Percentiles rank a stretch among this genome's conserved stretches.
Conservation (phyloP, 1,140 invertebrate species). For the Drosophila kanapiae region DNA sequence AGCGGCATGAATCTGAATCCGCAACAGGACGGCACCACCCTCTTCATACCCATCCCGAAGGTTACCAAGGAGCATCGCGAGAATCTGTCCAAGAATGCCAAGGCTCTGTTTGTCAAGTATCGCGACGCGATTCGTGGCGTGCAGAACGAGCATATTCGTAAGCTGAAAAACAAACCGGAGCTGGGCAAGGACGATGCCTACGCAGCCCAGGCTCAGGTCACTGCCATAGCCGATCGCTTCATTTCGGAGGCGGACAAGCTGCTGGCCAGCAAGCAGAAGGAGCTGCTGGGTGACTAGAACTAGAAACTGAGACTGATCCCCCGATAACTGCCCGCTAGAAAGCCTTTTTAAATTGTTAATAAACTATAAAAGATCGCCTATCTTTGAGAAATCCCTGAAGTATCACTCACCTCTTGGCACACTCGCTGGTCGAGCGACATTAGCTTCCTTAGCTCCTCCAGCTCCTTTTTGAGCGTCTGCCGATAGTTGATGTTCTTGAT, state of each 20-base stretch:
- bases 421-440: constrained; percentile 58
- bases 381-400: not conserved
- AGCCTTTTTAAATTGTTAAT: constrained; percentile 15
- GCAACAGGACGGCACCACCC: constrained; percentile 96
- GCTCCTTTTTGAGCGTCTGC: constrained; percentile 72
- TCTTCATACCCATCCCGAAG: constrained; percentile 95
- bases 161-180: constrained; percentile 89
- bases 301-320: constrained; percentile 18
- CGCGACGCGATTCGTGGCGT: constrained; percentile 92
- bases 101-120: constrained; percentile 92
- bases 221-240: constrained; percentile 89
- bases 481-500: constrained; percentile 74
- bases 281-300: constrained; percentile 87
- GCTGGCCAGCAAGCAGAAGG: constrained; percentile 89
- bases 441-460: constrained; percentile 64
- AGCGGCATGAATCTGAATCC: constrained; percentile 97
- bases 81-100: constrained; percentile 94
- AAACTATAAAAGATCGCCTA: not conserved
- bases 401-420: constrained; percentile 68
- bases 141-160: constrained; percentile 91
- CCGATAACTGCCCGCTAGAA: not conserved
- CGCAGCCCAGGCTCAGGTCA: constrained; percentile 89
- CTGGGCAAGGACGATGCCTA: constrained; percentile 89
- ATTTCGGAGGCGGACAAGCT: constrained; percentile 89
- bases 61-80: constrained; percentile 97